Evolutionary conservation across 1,140 invertebrate genomes (phyloP).

Genomic region (Acromyrmex echinatior): DNA sequence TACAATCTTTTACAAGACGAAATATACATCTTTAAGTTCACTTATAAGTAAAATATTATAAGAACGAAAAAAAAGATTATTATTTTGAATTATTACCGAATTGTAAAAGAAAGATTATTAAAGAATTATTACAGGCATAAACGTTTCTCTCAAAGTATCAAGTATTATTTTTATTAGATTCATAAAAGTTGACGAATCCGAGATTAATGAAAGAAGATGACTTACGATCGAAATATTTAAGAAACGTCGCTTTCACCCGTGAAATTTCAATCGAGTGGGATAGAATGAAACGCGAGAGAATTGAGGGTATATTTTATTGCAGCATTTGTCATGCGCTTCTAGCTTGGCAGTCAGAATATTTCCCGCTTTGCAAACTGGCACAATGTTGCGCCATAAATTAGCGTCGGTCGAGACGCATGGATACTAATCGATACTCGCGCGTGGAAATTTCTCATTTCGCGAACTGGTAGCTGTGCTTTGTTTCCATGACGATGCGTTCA

Average conservation of each 20-base stretch:
- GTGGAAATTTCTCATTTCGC: slow-evolving; percentile 69
- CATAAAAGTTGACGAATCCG: slow-evolving; percentile 11
- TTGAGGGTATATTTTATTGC: slow-evolving; percentile 40
- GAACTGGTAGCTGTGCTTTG: slow-evolving; percentile 22
- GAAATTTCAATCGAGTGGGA: slow-evolving; percentile 26
- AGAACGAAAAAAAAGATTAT: background rate
- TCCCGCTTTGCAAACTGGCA: background rate
- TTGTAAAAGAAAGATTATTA: background rate
- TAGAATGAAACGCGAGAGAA: background rate
- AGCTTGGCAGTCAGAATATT: slow-evolving; percentile 7
- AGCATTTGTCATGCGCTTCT: slow-evolving; percentile 32
- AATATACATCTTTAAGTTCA: background rate
- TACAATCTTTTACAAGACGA: slow-evolving; percentile 13
- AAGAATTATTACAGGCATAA: slow-evolving; percentile 5
- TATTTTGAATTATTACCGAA: background rate
- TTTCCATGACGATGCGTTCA: background rate
- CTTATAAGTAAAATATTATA: background rate
- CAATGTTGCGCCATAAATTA: slow-evolving; percentile 40
- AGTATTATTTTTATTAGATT: background rate
- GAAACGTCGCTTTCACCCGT: background rate
- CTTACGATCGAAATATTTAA: slow-evolving; percentile 16
- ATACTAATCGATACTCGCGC: slow-evolving; percentile 64
- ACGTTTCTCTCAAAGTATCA: background rate
- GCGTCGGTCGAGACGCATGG: background rate
- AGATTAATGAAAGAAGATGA: slow-evolving; percentile 30